phyloP scores from a whole-genome alignment of 2,113 vertebrate genomes.

The Dasyprocta punctata region DNA sequence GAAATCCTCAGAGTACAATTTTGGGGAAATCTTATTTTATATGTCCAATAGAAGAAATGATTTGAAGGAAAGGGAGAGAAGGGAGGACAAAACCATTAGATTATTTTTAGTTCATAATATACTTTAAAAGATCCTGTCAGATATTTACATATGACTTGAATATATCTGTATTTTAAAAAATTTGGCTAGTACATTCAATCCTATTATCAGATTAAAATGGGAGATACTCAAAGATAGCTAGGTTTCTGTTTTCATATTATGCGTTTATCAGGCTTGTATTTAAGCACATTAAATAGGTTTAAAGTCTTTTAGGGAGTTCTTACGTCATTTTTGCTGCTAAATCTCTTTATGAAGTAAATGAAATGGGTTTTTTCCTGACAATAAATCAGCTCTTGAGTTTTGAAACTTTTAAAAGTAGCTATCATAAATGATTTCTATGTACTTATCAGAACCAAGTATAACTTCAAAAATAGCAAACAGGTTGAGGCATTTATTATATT shows the following conservation, averaged over 20 bases:
- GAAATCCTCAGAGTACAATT: not conserved
- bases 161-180: not conserved
- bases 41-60: not conserved
- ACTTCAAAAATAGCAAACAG: not conserved
- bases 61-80: not conserved
- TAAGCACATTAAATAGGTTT: not conserved
- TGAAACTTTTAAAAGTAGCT: conserved; percentile 3
- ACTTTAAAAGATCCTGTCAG: not conserved
- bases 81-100: not conserved
- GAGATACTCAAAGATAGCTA: not conserved
- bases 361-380: not conserved
- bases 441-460: not conserved
- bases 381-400: not conserved
- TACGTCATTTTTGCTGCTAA: not conserved
- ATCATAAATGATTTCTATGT: not conserved
- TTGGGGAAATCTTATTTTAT: not conserved
- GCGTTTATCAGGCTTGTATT: not conserved
- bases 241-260: conserved; percentile 36
- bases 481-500: not conserved
- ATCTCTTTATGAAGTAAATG: conserved; percentile 6
- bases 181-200: not conserved
- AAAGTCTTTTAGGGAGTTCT: conserved; percentile 3
- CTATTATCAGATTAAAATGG: not conserved
- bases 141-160: conserved; percentile 10
- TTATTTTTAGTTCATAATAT: not conserved